Evolutionary conservation across 2,888 invertebrate genomes (phyloP).

Genomic region (Sicus ferrugineus): DNA sequence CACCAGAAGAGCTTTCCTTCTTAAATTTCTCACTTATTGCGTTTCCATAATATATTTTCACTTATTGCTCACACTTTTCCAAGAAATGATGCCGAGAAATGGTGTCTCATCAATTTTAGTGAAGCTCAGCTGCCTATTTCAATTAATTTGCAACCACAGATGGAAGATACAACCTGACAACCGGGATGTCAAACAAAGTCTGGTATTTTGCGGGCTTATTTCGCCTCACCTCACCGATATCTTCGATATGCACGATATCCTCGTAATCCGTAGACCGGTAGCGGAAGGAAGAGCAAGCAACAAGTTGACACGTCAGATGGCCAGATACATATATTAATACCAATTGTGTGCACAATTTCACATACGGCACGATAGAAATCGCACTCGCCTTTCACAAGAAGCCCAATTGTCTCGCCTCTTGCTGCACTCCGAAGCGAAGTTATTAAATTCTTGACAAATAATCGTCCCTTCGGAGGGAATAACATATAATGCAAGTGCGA

Average conservation of each 20-base stretch:
- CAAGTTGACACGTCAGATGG: not conserved
- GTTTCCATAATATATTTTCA: no score
- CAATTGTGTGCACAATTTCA: not conserved
- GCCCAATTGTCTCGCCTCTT: no score
- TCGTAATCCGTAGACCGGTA: not conserved
- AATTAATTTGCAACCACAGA: not conserved
- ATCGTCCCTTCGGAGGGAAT: no score
- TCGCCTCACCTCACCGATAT: no score
- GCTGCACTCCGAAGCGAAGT: no score
- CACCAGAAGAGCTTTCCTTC: no score
- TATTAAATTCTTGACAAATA: constrained; percentile 13
- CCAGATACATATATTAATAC: not conserved
- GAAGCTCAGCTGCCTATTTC: constrained; percentile 10
- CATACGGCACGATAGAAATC: not conserved
- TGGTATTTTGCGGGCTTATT: not conserved
- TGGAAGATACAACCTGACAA: not conserved
- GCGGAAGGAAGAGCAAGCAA: not conserved
- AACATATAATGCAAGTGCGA: no score
- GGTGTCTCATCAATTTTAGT: constrained; percentile 11
- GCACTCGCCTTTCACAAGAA: no score
- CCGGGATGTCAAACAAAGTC: not conserved
- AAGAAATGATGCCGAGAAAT: not conserved
- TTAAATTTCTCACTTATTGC: no score
- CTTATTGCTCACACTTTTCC: no score
- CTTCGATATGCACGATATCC: no score